phyloP scores from a whole-genome alignment of 2,113 vertebrate species.

The Xiphophorus couchianus region DNA sequence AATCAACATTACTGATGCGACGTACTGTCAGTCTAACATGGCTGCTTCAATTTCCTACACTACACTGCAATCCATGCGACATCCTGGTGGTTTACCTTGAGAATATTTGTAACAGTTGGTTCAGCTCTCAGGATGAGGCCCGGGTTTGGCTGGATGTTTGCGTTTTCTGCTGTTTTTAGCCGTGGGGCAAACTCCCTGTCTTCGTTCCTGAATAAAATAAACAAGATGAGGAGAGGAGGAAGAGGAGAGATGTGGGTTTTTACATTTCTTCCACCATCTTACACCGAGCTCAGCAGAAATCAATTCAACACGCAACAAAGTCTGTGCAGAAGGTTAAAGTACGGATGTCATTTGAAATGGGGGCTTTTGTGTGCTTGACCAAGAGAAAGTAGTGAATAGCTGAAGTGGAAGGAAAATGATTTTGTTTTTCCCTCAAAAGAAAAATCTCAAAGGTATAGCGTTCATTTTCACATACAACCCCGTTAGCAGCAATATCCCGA shows the following conservation, averaged over 20 bases:
- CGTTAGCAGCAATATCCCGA: no score
- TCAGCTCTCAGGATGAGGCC: constrained; percentile 94
- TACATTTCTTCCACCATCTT: neutral
- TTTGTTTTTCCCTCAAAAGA: no score
- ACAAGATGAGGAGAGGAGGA: constrained; percentile 24
- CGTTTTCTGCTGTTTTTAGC: constrained; percentile 91
- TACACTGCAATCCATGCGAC: neutral
- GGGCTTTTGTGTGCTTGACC: no score
- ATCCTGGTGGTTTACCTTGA: constrained; percentile 83
- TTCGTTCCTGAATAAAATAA: constrained; percentile 77
- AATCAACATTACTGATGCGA: neutral
- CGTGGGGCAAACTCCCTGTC: constrained; percentile 90
- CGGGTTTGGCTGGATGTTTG: constrained; percentile 96
- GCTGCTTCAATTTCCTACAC: neutral
- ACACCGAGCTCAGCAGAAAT: neutral
- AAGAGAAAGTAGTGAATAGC: no score
- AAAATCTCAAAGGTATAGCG: no score
- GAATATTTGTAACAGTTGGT: constrained; percentile 97
- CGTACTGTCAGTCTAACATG: neutral
- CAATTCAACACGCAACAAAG: neutral
- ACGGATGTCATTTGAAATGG: neutral
- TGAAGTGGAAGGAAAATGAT: no score
- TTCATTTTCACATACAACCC: no score
- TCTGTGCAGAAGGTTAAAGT: neutral
- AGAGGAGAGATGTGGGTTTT: neutral